A percentile compares a stretch with the other conserved stretches of the same genome.
These are phyloP conservation scores for Hipposideros armiger DNA, from an alignment of 2,113 vertebrate species.

Conservation along the genomic window DNA sequence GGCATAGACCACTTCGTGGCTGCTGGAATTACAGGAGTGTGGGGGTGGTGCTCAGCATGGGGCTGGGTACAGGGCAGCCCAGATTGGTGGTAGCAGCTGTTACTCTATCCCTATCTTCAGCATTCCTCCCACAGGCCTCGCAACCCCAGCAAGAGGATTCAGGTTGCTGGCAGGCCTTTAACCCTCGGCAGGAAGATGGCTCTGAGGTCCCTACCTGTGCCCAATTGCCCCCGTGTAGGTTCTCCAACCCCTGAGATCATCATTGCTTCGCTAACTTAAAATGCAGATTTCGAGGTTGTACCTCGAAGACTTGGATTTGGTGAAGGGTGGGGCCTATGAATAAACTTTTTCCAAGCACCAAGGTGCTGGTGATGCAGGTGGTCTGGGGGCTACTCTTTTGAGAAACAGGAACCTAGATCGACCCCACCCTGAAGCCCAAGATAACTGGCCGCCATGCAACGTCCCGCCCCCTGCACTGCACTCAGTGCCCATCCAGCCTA, in stretches of 20 bases:
- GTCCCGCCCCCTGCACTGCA: background rate
- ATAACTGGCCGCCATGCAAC: background rate
- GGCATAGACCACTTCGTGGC: background rate
- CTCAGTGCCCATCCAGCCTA: background rate
- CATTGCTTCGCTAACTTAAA: background rate
- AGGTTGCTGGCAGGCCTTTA: background rate
- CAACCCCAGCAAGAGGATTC: background rate
- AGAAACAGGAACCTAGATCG: background rate
- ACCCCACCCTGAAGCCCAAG: background rate
- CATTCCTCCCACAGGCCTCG: background rate
- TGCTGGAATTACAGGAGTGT: background rate
- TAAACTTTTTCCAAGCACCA: background rate
- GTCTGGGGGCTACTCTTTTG: background rate
- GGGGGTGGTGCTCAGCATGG: background rate
- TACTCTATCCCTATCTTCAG: background rate
- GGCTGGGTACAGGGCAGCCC: background rate
- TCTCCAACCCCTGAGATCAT: background rate
- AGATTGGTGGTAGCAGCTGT: background rate
- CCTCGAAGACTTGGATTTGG: background rate
- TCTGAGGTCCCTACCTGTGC: background rate
- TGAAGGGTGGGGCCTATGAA: background rate
- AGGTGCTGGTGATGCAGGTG: background rate
- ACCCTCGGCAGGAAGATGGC: background rate
- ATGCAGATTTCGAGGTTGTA: background rate
- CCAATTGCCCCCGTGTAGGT: background rate